Evolutionary conservation across 2,797 vertebrate genomes (phyloP).

Genomic region (Neoniphon sammara): DNA sequence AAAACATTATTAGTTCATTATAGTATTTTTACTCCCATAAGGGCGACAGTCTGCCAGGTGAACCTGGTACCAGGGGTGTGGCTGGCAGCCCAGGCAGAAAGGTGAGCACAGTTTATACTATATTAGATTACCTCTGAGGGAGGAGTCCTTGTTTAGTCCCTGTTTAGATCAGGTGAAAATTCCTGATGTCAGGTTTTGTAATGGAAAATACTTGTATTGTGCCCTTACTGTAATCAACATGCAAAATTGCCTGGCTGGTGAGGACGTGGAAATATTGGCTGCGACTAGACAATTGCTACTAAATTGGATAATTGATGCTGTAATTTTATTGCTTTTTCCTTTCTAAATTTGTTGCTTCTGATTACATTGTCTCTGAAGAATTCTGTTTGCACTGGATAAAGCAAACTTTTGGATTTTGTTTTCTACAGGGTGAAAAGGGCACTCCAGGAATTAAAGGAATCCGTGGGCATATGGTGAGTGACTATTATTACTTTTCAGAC

Average conservation of each 20-base stretch:
- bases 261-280: not conserved
- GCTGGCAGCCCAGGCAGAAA: constrained; percentile 83
- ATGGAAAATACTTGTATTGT: too few relatives aligned
- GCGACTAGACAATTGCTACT: not conserved
- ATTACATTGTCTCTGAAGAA: not conserved
- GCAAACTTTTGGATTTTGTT: not conserved
- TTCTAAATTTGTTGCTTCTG: too few relatives aligned
- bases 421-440: constrained; percentile 86
- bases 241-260: not conserved
- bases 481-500: not conserved
- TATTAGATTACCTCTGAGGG: not conserved
- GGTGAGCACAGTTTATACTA: constrained; percentile 71
- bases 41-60: constrained; percentile 84
- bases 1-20: not conserved
- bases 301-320: not conserved
- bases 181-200: not conserved
- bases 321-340: not conserved
- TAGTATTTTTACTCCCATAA: constrained; percentile 57
- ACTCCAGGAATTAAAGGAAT: constrained; percentile 79
- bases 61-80: constrained; percentile 83
- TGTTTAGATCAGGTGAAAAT: not conserved
- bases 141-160: not conserved
- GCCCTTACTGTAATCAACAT: not conserved
- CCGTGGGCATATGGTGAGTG: constrained; percentile 82
- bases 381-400: not conserved